Evolutionary conservation across 2,113 vertebrate species (phyloP), one percentile per base, ranked within the genome.

Genomic region (Centropus bengalensis): DNA sequence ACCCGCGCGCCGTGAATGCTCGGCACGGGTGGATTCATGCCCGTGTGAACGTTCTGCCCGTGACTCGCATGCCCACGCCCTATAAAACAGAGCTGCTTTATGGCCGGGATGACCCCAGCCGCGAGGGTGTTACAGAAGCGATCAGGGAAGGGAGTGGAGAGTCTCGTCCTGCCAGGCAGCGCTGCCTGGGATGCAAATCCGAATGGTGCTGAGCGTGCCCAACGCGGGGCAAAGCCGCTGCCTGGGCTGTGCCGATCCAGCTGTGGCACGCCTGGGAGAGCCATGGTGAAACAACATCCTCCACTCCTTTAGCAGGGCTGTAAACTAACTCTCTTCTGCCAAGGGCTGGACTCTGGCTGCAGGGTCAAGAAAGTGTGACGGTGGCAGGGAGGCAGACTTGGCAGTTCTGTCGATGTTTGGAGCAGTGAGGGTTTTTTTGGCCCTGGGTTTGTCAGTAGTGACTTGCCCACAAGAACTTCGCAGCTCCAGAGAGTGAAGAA

Each of bases 361-460:
- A 18, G 66, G 32, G 44, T 84, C 81, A 51, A 2, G 24, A 56
- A 44, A 80, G 58, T 64, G 10, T 16, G 86, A 32, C 32, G 67
- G 78, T 74, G 82, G 82, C 64, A 71, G 73, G 62, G 66, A 93
- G 87, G 80, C 54, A 26, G 81, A 56, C 78, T 90, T 87, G 67
- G 82, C 9, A 19, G 44, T 82, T 93, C 89, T 86, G 0, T 71
- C 38, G 27, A 80, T 79, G 73, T 49, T 82, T 47, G 88, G 92
- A 96, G 87, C 74, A 51, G 85, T 62, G 82, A 60, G 32, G 27
- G 3, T 4, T 18, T 49, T 60, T 86, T 70, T 85, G n/a, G 36
- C 24, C 15, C 27, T 2, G 12, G 0, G 2, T 66, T 77, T 88
- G 36, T 55, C 26, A 5, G 3, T 40, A 44, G 5, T 3, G 9